A percentile compares a stretch with the other conserved stretches of the same genome.
Evolutionary conservation across 2,113 vertebrate genomes (phyloP).

Genomic region (Budorcas taxicolor): DNA sequence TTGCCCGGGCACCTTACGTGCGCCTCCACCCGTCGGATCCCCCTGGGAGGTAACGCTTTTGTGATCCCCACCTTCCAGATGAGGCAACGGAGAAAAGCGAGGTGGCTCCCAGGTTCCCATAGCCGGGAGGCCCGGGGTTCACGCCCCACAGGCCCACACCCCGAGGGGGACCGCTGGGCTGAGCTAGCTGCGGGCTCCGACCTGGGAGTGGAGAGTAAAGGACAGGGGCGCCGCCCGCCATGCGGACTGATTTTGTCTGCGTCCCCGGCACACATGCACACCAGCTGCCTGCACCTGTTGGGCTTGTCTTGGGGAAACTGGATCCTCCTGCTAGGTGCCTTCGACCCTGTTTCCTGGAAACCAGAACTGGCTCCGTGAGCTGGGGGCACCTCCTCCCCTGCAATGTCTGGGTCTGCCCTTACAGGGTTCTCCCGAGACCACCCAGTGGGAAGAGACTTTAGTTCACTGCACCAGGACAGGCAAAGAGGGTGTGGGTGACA

Average conservation of each 20-base stretch:
- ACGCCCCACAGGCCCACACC: not conserved
- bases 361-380: not conserved
- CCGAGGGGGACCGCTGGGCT: accelerated
- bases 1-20: not conserved
- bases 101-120: not conserved
- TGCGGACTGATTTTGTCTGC: not conserved
- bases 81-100: not conserved
- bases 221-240: accelerated
- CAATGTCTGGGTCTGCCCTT: not conserved
- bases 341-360: not conserved
- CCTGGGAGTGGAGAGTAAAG: not conserved
- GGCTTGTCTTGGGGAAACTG: not conserved
- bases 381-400: not conserved
- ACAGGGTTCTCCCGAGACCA: not conserved
- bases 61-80: not conserved
- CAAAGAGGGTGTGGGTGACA: not conserved
- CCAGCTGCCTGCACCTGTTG: not conserved
- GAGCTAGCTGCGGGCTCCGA: not conserved
- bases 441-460: not conserved
- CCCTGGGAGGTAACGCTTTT: not conserved
- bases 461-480: not conserved
- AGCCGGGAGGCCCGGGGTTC: accelerated
- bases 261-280: not conserved
- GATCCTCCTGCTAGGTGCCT: not conserved
- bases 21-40: accelerated